These are phyloP conservation scores for Calcarius lapponicus DNA, from an alignment of 2,797 vertebrate species.

Conservation along the genomic window DNA sequence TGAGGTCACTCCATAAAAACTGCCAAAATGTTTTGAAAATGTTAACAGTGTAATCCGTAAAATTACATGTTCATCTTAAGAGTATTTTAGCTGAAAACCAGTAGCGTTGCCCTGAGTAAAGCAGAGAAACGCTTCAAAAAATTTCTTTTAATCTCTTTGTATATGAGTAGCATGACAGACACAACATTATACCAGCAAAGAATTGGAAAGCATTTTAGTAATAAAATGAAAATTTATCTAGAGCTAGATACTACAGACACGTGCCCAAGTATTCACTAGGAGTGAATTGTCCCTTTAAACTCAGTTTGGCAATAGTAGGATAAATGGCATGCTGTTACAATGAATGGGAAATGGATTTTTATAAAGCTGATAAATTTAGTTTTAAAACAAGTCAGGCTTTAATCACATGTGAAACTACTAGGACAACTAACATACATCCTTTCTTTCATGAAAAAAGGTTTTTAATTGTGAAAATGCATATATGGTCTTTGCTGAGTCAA, in stretches of 20 bases:
- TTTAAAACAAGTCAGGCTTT: neutral
- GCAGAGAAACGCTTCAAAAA: accelerated
- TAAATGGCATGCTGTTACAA: neutral
- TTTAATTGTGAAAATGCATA: neutral
- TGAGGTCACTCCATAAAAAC: accelerated
- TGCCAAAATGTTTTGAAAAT: neutral
- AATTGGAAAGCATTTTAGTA: neutral
- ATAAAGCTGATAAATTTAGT: neutral
- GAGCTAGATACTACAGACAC: neutral
- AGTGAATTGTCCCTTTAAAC: neutral
- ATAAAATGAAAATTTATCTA: neutral
- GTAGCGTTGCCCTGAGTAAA: neutral
- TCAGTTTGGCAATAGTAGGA: neutral
- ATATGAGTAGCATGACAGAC: neutral
- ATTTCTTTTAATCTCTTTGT: neutral
- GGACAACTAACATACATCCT: neutral
- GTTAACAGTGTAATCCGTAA: neutral
- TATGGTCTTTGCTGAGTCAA: neutral
- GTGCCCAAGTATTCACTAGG: neutral
- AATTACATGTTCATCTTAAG: neutral
- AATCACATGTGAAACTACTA: neutral
- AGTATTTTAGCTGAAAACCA: neutral
- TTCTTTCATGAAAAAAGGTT: neutral
- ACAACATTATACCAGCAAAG: neutral
- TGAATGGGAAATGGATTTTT: neutral